A percentile compares a stretch with the other conserved stretches of the same genome.
These are phyloP conservation scores for Tetragnatha montana DNA, from an alignment of 2,888 invertebrate species.

Conservation along the genomic window DNA sequence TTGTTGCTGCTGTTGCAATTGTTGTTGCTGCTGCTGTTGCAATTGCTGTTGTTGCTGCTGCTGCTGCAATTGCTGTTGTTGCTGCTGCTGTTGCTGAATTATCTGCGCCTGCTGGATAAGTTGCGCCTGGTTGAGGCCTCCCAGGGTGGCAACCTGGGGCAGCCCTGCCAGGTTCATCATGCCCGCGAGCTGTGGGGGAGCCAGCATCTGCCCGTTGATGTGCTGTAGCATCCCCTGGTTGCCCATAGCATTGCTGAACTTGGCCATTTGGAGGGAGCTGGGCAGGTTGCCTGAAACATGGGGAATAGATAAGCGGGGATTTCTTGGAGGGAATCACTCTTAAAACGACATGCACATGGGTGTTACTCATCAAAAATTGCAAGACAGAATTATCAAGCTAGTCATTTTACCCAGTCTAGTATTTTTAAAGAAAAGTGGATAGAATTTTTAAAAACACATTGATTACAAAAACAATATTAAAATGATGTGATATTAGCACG, in stretches of 20 bases:
- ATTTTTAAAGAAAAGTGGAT: no score
- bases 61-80: no score
- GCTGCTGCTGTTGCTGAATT: constrained; percentile 36
- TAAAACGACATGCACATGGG: no score
- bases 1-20: no score
- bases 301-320: background rate
- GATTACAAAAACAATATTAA: no score
- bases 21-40: no score
- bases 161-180: constrained; percentile 71
- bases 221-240: constrained; percentile 61
- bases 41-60: no score
- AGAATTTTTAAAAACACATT: no score
- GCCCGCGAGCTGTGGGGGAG: constrained; percentile 59
- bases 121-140: constrained; percentile 52
- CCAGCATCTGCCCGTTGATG: constrained; percentile 61
- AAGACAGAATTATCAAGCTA: no score
- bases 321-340: constrained; percentile 10
- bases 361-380: no score
- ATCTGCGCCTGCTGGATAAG: constrained; percentile 49
- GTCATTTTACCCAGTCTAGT: no score
- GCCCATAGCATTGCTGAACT: constrained; percentile 40
- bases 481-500: no score
- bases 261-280: constrained; percentile 57
- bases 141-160: constrained; percentile 69
- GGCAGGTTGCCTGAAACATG: constrained; percentile 42